Conservation (phyloP, 53 echinoderm and acorn worm genomes). For the Actinopyga echinites region DNA sequence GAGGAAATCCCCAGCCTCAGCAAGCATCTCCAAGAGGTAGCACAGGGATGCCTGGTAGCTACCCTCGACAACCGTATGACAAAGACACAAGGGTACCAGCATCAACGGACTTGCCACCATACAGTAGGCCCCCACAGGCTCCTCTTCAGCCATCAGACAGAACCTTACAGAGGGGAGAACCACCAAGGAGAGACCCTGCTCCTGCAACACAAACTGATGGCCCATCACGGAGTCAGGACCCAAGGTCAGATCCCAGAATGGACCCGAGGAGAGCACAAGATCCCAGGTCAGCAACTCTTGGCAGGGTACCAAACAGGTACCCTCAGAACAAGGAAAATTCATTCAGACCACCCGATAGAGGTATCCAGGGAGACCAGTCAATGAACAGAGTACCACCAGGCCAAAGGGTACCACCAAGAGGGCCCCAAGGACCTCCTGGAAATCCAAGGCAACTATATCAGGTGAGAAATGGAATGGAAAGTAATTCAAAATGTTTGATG, state of each 20-base stretch:
- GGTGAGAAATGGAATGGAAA: not conserved
- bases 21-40: conserved; percentile 15
- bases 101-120: not conserved
- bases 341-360: conserved; percentile 8
- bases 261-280: conserved; percentile 1
- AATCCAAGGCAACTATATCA: conserved; percentile 8
- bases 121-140: conserved; percentile 43
- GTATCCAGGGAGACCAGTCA: not conserved
- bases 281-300: conserved; percentile 29
- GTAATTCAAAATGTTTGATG: too few species aligned
- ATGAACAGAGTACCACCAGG: not conserved
- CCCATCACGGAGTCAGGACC: not conserved
- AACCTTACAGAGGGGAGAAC: not conserved
- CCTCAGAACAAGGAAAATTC: conserved; percentile 4
- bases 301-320: conserved; percentile 37
- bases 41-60: not conserved
- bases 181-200: conserved; percentile 14
- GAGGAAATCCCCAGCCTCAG: conserved; percentile 30
- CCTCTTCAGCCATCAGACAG: conserved; percentile 27
- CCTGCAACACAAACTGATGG: conserved; percentile 8
- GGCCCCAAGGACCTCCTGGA: not conserved
- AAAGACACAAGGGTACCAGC: conserved; percentile 20
- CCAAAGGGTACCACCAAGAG: not conserved
- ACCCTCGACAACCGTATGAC: not conserved
- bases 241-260: not conserved